Conservation (phyloP, 2,888 invertebrate species). For the Pherbina coryleti region DNA sequence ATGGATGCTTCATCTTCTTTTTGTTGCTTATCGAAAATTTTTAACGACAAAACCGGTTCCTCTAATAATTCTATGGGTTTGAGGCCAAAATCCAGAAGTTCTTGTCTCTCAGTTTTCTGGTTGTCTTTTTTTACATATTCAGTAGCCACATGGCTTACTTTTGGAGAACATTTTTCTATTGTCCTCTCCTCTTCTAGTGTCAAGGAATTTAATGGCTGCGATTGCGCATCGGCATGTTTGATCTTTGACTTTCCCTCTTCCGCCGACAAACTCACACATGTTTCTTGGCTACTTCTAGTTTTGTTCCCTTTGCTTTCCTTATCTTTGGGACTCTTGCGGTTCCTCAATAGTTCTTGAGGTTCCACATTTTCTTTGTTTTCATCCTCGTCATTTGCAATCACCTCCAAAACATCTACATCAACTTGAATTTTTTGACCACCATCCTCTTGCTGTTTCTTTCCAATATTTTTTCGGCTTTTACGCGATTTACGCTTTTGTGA, state of each 20-base stretch:
- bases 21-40: neutral
- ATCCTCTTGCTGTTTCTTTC: neutral
- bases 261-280: neutral
- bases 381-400: constrained; percentile 28
- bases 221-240: constrained; percentile 33
- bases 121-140: neutral
- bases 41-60: neutral
- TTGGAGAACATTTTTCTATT: neutral
- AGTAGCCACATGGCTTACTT: neutral
- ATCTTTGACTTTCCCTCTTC: neutral
- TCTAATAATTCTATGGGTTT: neutral
- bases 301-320: neutral
- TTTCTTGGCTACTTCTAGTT: constrained; percentile 48
- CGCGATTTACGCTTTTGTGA: constrained; percentile 57
- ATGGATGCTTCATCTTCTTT: neutral
- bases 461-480: constrained; percentile 8
- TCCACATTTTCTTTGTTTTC: constrained; percentile 31
- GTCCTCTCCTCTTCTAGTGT: neutral
- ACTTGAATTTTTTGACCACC: constrained; percentile 9
- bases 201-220: neutral
- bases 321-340: neutral
- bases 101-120: neutral
- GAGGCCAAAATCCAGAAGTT: neutral
- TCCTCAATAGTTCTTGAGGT: constrained; percentile 12
- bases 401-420: constrained; percentile 5